Evolutionary conservation across 2,888 invertebrate genomes (phyloP).

Genomic region (Cordilura impudica): DNA sequence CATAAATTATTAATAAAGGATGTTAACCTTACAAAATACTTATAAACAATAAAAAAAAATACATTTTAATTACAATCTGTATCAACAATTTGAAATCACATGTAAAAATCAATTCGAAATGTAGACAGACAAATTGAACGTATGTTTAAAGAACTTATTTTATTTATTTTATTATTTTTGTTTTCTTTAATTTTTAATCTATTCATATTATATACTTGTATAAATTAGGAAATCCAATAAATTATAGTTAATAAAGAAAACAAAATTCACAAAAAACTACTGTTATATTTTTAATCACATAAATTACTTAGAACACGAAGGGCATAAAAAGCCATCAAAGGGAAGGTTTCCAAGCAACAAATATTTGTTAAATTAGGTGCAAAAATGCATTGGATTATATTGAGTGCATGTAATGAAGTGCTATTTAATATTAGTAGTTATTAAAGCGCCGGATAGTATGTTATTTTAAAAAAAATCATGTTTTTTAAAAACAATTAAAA

Average conservation of each 20-base stretch:
- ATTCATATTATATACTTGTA: conserved; percentile 42
- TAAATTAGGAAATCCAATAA: conserved; percentile 54
- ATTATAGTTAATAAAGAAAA: conserved; percentile 56
- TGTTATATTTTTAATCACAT: too few species aligned
- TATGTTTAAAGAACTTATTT: neutral
- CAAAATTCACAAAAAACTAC: conserved; percentile 24
- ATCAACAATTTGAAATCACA: neutral
- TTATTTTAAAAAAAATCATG: too few species aligned
- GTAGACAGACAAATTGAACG: neutral
- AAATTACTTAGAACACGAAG: too few species aligned
- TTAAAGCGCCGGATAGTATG: too few species aligned
- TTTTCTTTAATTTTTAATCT: conserved; percentile 22
- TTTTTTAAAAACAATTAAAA: too few species aligned
- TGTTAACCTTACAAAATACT: neutral
- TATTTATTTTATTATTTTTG: too few species aligned
- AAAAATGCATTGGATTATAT: too few species aligned
- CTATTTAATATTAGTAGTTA: too few species aligned
- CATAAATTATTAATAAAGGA: neutral
- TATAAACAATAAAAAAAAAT: neutral
- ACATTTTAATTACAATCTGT: neutral
- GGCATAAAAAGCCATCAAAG: too few species aligned
- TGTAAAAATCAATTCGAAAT: neutral
- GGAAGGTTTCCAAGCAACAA: too few species aligned
- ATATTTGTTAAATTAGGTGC: too few species aligned
- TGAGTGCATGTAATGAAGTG: too few species aligned